These are phyloP conservation scores for Lonchura striata DNA, from an alignment of 2,113 vertebrate genomes.

Conservation along the genomic window DNA sequence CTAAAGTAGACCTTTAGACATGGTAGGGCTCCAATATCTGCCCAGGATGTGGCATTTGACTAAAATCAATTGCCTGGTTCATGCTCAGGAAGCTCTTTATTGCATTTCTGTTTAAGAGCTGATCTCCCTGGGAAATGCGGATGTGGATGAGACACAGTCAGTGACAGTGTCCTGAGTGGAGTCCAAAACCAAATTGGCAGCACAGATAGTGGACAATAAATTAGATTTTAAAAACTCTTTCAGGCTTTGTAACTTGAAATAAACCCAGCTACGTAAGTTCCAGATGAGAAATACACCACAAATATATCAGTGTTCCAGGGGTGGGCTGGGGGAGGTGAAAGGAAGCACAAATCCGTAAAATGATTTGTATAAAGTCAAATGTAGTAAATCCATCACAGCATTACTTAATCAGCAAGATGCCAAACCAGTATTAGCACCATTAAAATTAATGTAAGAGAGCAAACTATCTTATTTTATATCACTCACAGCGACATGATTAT, in stretches of 20 bases:
- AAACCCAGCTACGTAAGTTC: not conserved
- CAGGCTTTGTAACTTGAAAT: not conserved
- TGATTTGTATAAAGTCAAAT: not conserved
- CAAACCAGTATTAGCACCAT: not conserved
- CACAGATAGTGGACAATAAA: not conserved
- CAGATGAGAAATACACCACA: not conserved
- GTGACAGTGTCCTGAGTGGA: not conserved
- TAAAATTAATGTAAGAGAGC: not conserved
- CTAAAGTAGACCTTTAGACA: not conserved
- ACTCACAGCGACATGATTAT: not conserved
- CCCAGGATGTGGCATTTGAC: not conserved
- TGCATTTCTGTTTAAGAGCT: not conserved
- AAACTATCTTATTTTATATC: not conserved
- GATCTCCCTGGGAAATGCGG: not conserved
- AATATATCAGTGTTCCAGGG: not conserved
- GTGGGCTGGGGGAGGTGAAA: not conserved
- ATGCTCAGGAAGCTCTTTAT: not conserved
- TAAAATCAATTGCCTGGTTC: not conserved
- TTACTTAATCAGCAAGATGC: not conserved
- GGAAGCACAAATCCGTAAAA: not conserved
- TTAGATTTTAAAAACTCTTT: not conserved
- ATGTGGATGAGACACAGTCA: not conserved
- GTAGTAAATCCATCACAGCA: not conserved
- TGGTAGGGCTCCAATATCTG: not conserved
- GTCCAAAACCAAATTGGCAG: not conserved